These are phyloP conservation scores for Drosophila grimshawi DNA, from an alignment of 1,140 invertebrate genomes.

Conservation along the genomic window DNA sequence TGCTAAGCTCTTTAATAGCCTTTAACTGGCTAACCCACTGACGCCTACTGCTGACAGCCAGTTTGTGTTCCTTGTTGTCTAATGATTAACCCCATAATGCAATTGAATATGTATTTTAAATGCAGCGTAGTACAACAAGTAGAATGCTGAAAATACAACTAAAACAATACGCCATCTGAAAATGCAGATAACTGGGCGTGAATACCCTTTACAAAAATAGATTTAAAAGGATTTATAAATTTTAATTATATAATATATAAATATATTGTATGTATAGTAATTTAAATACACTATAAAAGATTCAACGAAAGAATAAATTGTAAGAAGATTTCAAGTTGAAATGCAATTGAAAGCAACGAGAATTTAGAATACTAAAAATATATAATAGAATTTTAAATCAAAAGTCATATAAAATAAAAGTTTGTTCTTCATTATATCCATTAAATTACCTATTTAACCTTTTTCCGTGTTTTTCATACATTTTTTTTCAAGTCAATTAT, in stretches of 20 bases:
- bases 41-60: slow-evolving; percentile 21
- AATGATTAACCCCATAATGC: slow-evolving; percentile 72
- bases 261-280: too few relatives aligned
- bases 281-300: too few relatives aligned
- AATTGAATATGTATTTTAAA: slow-evolving; percentile 62
- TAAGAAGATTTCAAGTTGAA: too few relatives aligned
- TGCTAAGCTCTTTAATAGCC: slow-evolving; percentile 31
- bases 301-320: too few relatives aligned
- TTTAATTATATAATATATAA: too few relatives aligned
- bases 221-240: too few relatives aligned
- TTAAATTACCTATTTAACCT: too few relatives aligned
- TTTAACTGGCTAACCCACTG: not conserved
- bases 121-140: slow-evolving; percentile 54
- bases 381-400: too few relatives aligned
- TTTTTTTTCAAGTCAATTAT: too few relatives aligned
- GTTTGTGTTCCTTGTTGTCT: slow-evolving; percentile 43
- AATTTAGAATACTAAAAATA: too few relatives aligned
- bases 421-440: not conserved
- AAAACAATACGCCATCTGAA: not conserved
- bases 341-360: too few relatives aligned
- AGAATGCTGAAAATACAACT: slow-evolving; percentile 53
- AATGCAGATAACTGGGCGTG: not conserved
- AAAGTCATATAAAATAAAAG: not conserved
- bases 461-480: too few relatives aligned
- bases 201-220: slow-evolving; percentile 27